Percentiles rank a stretch among this genome's conserved stretches.
These are phyloP conservation scores for Pristionchus japonicus DNA, from an alignment of 2,888 invertebrate species.

Conservation along the genomic window DNA sequence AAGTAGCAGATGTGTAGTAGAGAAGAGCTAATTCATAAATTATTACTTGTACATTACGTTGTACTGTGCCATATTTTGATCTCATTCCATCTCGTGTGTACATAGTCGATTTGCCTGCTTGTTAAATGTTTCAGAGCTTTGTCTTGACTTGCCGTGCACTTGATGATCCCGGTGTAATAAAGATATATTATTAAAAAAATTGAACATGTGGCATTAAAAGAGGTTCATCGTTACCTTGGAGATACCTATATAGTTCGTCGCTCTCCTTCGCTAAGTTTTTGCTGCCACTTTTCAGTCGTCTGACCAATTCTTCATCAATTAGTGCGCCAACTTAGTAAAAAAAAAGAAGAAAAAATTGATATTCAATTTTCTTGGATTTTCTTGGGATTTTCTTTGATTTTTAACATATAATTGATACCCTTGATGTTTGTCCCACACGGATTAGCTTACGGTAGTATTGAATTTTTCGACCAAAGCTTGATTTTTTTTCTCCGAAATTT, in stretches of 20 bases:
- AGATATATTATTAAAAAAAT: not conserved
- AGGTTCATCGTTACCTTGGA: conserved; percentile 1
- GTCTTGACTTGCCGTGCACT: not conserved
- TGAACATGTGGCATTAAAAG: not conserved
- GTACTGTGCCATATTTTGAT: not conserved
- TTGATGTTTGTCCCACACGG: no score
- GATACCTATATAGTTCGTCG: not conserved
- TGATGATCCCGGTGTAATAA: not conserved
- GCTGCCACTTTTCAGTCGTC: no score
- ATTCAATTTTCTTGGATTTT: no score
- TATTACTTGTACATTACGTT: not conserved
- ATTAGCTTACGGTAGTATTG: no score
- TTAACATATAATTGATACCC: no score
- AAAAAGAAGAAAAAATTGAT: no score
- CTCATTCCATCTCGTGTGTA: not conserved
- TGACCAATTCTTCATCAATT: no score
- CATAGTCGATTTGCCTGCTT: not conserved
- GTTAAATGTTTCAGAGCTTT: not conserved
- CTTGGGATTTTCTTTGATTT: no score
- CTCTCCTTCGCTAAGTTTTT: no score
- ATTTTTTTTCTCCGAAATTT: no score
- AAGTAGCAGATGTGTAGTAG: not conserved
- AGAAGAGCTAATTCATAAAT: not conserved
- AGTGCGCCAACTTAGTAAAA: no score
- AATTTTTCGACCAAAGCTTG: no score